Base-by-base conservation (phyloP, 2,797 vertebrate genomes). In the Oryzias sinensis region DNA sequence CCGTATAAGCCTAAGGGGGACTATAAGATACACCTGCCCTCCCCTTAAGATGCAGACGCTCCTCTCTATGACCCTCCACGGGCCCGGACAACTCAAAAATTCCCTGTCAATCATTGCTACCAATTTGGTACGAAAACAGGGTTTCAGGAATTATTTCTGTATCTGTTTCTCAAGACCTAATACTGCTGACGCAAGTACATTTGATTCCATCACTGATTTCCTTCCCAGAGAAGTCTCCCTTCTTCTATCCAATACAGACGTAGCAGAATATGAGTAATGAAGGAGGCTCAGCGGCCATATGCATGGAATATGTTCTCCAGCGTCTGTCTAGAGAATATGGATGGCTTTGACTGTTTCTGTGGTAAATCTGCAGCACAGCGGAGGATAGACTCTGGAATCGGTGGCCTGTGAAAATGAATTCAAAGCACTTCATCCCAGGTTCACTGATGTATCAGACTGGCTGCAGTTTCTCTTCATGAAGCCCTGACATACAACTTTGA, bases 201-300 rank as follows among this genome's bases (percentile, higher is more conserved):
- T 74, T 67, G 80, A 88, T 89, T 83, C 79, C 77, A 82, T 87
- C 83, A 52, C 40, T 74, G 80, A 77, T 74, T 62, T 50, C 66
- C 76, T 77, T 83, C 80, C 69, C 73, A 79, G 78, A 81, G 64
- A 42, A 74, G 59, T 71, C 68, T 76, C 68, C 77, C 71, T 60
- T 14, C 74, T 72, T 65, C 60, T 25, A 58, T 59, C 70, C 48
- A 3, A 85, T 86, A 72, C 86, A 87, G 81, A 87, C 82, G 75
- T 84, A 65, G 76, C 57, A 72, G 61, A 53, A 68, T 69, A 60
- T 54, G 53, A 80, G 79, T 68, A 51, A 62, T 81, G 70, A 70
- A 22, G 62, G 70, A 66, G 59, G 67, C 73, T 77, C 74, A 47
- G 69, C 41, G 45, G 79, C 68, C 70, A 58, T 68, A 45, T 51